phyloP scores from a whole-genome alignment of 2,888 invertebrate species.

The Leistus spinibarbis region DNA sequence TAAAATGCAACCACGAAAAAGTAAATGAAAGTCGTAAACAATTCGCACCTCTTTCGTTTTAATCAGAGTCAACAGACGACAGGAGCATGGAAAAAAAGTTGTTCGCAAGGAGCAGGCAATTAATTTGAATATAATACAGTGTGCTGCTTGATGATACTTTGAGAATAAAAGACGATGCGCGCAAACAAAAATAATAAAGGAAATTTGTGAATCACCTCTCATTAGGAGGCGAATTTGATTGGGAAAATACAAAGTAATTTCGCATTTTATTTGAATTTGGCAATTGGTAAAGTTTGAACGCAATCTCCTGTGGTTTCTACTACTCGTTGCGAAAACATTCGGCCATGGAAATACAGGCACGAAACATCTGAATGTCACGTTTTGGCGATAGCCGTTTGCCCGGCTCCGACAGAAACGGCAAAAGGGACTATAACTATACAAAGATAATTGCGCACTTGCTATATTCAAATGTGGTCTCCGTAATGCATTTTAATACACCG shows the following conservation, averaged over 20 bases:
- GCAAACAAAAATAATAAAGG: too few species aligned
- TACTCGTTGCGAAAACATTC: neutral
- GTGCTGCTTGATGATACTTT: neutral
- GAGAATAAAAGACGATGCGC: neutral
- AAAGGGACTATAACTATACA: neutral
- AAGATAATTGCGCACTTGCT: neutral
- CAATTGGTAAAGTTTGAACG: neutral
- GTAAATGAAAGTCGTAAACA: slow-evolving; percentile 29
- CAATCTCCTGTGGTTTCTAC: neutral
- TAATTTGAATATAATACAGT: slow-evolving; percentile 25
- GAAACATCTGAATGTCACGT: neutral
- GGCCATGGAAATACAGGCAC: neutral
- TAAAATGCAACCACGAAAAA: too few species aligned
- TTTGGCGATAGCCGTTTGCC: neutral
- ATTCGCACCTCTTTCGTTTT: slow-evolving; percentile 25
- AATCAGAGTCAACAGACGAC: slow-evolving; percentile 19
- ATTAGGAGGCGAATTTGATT: too few species aligned
- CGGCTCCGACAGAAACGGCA: neutral
- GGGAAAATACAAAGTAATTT: neutral
- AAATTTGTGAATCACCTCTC: too few species aligned
- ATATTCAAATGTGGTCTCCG: neutral
- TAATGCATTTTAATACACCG: neutral
- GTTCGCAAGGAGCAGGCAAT: slow-evolving; percentile 11
- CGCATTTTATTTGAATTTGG: neutral
- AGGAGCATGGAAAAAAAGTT: neutral